Evolutionary conservation across 1,140 invertebrate genomes (phyloP).

Genomic region (Drosophila willistoni): DNA sequence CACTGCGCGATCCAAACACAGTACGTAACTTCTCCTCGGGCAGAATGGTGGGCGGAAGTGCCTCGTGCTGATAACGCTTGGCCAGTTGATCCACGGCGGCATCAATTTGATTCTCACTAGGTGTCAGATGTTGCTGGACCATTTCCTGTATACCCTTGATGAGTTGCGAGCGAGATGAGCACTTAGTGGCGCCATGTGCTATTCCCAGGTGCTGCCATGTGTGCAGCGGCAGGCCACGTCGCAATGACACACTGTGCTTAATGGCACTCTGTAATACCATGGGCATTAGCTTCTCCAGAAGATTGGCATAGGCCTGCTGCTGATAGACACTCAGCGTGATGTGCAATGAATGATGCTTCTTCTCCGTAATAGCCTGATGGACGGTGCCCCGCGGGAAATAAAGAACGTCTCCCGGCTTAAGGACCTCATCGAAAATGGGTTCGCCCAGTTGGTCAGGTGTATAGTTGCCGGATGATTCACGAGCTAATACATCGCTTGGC

Average conservation of each 20-base stretch:
- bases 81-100: conserved; percentile 93
- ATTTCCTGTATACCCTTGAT: conserved; percentile 85
- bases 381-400: conserved; percentile 97
- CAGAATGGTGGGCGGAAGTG: conserved; percentile 91
- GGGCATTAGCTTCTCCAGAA: conserved; percentile 92
- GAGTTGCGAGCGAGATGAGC: conserved; percentile 85
- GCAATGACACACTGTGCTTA: conserved; percentile 88
- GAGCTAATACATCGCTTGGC: conserved; percentile 87
- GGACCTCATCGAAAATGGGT: conserved; percentile 90
- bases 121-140: conserved; percentile 38
- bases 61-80: conserved; percentile 92
- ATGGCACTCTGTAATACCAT: conserved; percentile 89
- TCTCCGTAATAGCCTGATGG: conserved; percentile 93
- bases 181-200: conserved; percentile 85
- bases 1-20: conserved; percentile 88
- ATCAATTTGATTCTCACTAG: conserved; percentile 88
- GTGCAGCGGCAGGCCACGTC: conserved; percentile 91
- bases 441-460: conserved; percentile 89
- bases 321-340: conserved; percentile 97
- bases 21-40: conserved; percentile 87
- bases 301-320: conserved; percentile 94
- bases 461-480: conserved; percentile 93
- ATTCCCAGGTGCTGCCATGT: conserved; percentile 90
- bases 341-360: conserved; percentile 93
- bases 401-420: conserved; percentile 94